A percentile compares a stretch with the other conserved stretches of the same genome.
Conservation (phyloP, 2,113 vertebrate species). For the Tragelaphus imberbis region DNA sequence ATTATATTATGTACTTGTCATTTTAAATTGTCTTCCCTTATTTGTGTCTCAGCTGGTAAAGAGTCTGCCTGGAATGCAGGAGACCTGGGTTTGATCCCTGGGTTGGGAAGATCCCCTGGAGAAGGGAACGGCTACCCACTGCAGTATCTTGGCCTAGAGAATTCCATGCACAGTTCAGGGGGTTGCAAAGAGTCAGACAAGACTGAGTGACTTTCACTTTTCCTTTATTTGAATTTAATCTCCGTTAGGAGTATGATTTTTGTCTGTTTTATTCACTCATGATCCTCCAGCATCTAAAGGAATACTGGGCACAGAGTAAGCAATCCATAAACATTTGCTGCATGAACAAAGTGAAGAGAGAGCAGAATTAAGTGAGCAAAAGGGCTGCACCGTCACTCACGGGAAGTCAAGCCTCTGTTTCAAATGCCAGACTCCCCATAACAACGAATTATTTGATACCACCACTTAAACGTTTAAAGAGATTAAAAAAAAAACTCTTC, state of each 20-base stretch:
- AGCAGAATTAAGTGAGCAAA: neutral
- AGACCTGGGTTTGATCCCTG: neutral
- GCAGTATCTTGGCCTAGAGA: neutral
- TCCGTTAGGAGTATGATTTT: neutral
- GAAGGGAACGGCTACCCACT: neutral
- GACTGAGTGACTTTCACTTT: neutral
- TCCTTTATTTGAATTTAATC: neutral
- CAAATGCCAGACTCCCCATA: neutral
- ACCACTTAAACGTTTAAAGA: neutral
- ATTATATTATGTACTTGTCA: neutral
- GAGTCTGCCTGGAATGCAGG: neutral
- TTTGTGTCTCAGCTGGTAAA: neutral
- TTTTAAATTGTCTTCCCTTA: neutral
- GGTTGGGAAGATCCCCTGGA: neutral
- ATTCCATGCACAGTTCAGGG: neutral
- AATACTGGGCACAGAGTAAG: neutral
- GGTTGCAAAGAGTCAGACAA: neutral
- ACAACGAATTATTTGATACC: neutral
- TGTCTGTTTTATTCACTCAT: neutral
- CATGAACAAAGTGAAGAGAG: neutral
- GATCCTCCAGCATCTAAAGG: neutral
- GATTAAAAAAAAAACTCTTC: neutral
- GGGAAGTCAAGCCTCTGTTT: neutral
- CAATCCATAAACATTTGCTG: neutral
- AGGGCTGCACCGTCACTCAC: neutral